phyloP scores from a whole-genome alignment of 2,113 vertebrate genomes.

The Pteropus alecto region DNA sequence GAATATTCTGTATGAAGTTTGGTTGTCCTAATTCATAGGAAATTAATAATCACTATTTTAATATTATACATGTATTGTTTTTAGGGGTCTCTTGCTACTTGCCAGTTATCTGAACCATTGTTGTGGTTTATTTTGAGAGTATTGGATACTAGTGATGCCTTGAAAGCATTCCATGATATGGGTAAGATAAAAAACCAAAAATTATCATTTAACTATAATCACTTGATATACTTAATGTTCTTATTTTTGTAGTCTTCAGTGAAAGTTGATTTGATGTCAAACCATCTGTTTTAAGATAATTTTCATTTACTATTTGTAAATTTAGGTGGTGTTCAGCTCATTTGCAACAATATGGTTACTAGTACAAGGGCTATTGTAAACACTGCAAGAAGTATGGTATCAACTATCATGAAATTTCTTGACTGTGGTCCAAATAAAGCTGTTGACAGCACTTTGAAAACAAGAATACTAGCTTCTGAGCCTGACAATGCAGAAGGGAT shows the following conservation, averaged over 20 bases:
- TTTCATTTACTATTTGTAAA: conserved; percentile 11
- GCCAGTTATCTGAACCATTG: conserved; percentile 97
- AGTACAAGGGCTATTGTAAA: conserved; percentile 99
- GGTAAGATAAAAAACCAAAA: conserved; percentile 84
- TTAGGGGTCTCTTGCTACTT: conserved; percentile 97
- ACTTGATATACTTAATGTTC: background rate
- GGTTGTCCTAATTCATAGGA: background rate
- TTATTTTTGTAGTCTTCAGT: background rate
- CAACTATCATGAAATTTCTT: conserved; percentile 99
- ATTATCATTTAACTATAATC: background rate
- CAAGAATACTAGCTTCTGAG: conserved; percentile 95
- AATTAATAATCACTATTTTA: background rate
- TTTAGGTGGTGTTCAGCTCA: conserved; percentile 96
- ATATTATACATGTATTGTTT: conserved; percentile 21
- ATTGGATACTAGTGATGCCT: conserved; percentile 96
- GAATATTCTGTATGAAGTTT: background rate
- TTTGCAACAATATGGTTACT: conserved; percentile 99
- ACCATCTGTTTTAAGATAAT: background rate
- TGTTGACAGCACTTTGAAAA: conserved; percentile 94
- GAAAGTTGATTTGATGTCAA: background rate
- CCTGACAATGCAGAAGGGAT: conserved; percentile 98
- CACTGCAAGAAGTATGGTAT: conserved; percentile 99
- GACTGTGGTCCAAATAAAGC: conserved; percentile 96
- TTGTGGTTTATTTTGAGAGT: conserved; percentile 98
- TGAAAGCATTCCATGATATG: conserved; percentile 99